phyloP scores from a whole-genome alignment of 2,888 invertebrate genomes.

The Agonum fuliginosum region DNA sequence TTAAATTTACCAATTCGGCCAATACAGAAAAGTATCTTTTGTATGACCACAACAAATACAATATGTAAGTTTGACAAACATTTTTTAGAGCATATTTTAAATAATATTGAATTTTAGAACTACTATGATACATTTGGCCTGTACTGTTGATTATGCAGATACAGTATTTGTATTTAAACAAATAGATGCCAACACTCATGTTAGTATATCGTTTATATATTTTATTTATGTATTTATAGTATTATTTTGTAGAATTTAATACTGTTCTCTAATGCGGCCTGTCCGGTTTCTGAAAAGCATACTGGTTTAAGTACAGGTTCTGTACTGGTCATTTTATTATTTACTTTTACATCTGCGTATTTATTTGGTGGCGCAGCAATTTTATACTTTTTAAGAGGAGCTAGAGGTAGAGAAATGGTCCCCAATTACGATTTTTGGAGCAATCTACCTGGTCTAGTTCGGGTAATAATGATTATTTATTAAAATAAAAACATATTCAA shows the following conservation, averaged over 20 bases:
- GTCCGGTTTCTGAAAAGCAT: conserved; percentile 71
- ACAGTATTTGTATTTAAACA: background rate
- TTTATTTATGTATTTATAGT: background rate
- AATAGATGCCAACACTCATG: background rate
- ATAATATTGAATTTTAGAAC: too few relatives aligned
- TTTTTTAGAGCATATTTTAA: background rate
- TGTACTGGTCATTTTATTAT: conserved; percentile 79
- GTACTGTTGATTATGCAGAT: conserved; percentile 8
- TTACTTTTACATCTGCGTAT: conserved; percentile 77
- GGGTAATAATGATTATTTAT: conserved; percentile 73
- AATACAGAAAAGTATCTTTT: conserved; percentile 23
- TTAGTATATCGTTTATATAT: conserved; percentile 31
- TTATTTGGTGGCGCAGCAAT: conserved; percentile 80
- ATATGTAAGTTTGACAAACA: conserved; percentile 15
- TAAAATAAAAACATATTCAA: conserved; percentile 2
- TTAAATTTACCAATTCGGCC: conserved; percentile 61
- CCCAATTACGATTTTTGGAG: conserved; percentile 86
- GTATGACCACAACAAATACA: background rate
- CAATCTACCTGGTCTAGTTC: conserved; percentile 81
- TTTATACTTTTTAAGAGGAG: conserved; percentile 81
- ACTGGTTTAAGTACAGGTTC: conserved; percentile 78
- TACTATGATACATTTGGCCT: background rate
- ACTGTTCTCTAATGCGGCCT: conserved; percentile 75
- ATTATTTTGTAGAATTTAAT: conserved; percentile 72
- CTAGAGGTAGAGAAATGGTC: conserved; percentile 82